Conservation (phyloP, 2,888 invertebrate species). For the Leucania comma region DNA sequence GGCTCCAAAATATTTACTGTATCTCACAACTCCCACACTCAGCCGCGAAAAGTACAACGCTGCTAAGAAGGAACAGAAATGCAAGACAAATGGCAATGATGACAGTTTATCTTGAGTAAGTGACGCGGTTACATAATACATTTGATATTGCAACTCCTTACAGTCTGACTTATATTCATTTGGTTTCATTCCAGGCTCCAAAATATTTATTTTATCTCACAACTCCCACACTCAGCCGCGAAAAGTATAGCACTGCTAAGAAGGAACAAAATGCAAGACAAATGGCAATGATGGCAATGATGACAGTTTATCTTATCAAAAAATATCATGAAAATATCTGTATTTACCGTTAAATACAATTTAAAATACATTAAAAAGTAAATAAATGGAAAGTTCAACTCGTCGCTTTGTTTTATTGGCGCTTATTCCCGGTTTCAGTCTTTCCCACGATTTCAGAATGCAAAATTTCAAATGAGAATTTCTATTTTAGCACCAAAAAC, state of each 20-base stretch:
- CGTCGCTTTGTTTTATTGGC: neutral
- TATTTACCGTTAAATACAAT: neutral
- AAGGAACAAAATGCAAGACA: neutral
- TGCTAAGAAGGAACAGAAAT: neutral
- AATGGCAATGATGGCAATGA: neutral
- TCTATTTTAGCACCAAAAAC: too few relatives aligned
- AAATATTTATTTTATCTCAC: slow-evolving; percentile 17
- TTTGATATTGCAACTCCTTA: neutral
- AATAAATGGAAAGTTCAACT: slow-evolving; percentile 9
- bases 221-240: slow-evolving; percentile 2
- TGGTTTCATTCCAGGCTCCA: slow-evolving; percentile 20
- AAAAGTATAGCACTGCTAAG: neutral
- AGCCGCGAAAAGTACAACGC: neutral
- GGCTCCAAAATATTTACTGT: slow-evolving; percentile 16
- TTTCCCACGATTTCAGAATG: neutral
- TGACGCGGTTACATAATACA: too few relatives aligned
- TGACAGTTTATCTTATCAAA: neutral
- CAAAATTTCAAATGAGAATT: too few relatives aligned
- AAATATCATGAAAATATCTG: too few relatives aligned
- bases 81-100: neutral
- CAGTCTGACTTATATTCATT: neutral
- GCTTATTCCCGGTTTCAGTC: too few relatives aligned
- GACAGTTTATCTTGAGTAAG: too few relatives aligned
- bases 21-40: slow-evolving; percentile 11
- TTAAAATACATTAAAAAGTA: neutral